phyloP scores from a whole-genome alignment of 1,140 invertebrate genomes.

The Psilanteris sp. region DNA sequence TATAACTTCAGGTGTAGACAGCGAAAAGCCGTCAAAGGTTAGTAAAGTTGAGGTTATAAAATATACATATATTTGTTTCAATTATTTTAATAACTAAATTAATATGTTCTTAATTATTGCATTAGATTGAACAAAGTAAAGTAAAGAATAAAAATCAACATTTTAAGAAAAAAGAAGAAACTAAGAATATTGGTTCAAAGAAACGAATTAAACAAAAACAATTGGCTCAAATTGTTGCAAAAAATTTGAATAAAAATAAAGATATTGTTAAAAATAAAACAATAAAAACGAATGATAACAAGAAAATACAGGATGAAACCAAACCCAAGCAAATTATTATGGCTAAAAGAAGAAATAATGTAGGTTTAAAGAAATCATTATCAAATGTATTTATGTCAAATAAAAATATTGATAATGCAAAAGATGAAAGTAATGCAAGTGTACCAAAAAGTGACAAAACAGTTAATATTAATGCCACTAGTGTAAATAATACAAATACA shows the following conservation, averaged over 20 bases:
- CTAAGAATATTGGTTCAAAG: conserved; percentile 28
- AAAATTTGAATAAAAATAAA: conserved; percentile 53
- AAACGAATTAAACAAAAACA: conserved; percentile 75
- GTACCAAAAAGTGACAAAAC: conserved; percentile 5
- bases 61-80: too few species aligned
- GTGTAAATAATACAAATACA: too few species aligned
- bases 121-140: too few species aligned
- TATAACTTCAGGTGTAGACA: not conserved
- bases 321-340: conserved; percentile 57
- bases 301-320: not conserved
- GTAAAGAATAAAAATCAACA: too few species aligned
- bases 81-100: too few species aligned
- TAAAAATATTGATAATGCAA: conserved; percentile 2
- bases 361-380: conserved; percentile 67
- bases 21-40: conserved; percentile 5
- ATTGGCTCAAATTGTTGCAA: conserved; percentile 70
- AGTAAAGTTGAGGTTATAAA: conserved; percentile 20
- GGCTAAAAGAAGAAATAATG: conserved; percentile 63
- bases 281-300: not conserved
- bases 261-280: conserved; percentile 15
- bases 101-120: too few species aligned
- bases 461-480: not conserved
- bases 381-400: conserved; percentile 68
- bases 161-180: too few species aligned
- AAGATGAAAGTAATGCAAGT: not conserved